Conservation (phyloP, 2,797 vertebrate species). For the Eulemur mongoz region DNA sequence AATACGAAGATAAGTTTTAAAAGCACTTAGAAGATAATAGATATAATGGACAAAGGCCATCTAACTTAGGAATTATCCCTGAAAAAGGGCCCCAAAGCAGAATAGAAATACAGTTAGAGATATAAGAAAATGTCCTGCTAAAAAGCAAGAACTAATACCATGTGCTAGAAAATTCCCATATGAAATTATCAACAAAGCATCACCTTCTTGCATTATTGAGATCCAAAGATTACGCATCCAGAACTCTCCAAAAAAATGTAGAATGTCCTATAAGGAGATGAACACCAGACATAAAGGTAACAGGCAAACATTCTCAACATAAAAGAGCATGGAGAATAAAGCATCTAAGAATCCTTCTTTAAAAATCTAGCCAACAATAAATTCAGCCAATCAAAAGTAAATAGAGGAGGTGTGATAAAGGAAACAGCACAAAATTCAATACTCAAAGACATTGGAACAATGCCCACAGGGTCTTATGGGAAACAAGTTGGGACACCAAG, state of each 20-base stretch:
- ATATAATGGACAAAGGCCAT: not conserved
- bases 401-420: not conserved
- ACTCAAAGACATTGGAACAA: not conserved
- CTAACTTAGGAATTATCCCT: not conserved
- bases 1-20: not conserved
- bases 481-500: not conserved
- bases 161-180: not conserved
- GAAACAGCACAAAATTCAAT: not conserved
- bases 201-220: not conserved
- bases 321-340: not conserved
- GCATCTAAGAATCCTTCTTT: not conserved
- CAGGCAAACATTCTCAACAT: not conserved
- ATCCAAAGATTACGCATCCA: not conserved
- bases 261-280: not conserved
- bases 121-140: not conserved
- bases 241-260: not conserved
- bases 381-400: not conserved
- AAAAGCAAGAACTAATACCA: not conserved
- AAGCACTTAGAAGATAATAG: not conserved
- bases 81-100: not conserved
- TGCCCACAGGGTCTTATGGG: not conserved
- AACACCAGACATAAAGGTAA: conserved; percentile 19
- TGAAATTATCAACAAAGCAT: not conserved
- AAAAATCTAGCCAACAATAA: not conserved
- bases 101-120: conserved; percentile 5